These are phyloP conservation scores for Cephus runcator DNA, from an alignment of 2,888 invertebrate species.

Conservation along the genomic window DNA sequence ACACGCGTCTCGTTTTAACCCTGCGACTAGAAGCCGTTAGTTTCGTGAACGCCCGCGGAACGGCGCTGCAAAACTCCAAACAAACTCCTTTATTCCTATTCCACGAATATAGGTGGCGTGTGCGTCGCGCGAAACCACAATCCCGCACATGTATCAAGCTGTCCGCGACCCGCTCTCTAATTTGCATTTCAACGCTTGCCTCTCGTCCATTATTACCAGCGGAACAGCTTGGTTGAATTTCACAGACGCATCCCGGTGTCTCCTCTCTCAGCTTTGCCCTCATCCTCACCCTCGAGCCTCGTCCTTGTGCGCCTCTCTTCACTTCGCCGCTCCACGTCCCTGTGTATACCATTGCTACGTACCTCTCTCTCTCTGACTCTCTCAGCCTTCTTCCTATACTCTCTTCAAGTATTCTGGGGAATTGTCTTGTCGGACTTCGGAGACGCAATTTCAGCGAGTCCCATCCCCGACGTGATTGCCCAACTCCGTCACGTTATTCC, in stretches of 20 bases:
- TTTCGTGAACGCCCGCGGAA: background rate
- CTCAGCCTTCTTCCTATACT: constrained; percentile 18
- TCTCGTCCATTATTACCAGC: constrained; percentile 62
- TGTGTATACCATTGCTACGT: background rate
- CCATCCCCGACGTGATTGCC: constrained; percentile 28
- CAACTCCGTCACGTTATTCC: constrained; percentile 23
- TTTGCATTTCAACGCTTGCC: constrained; percentile 64
- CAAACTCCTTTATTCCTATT: constrained; percentile 58
- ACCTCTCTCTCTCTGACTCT: constrained; percentile 2
- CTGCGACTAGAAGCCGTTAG: background rate
- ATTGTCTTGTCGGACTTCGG: constrained; percentile 40
- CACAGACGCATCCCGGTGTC: constrained; percentile 36
- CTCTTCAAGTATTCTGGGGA: constrained; percentile 30
- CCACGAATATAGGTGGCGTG: constrained; percentile 52
- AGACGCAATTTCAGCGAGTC: constrained; percentile 32
- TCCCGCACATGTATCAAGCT: constrained; percentile 63
- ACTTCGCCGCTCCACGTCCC: constrained; percentile 8
- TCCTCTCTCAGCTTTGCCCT: background rate
- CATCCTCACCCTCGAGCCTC: background rate
- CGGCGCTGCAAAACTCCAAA: constrained; percentile 47
- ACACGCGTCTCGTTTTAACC: background rate
- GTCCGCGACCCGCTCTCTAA: constrained; percentile 62
- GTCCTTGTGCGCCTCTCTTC: constrained; percentile 6
- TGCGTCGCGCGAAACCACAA: constrained; percentile 59
- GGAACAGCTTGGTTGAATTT: constrained; percentile 63